Base-by-base conservation (phyloP, 2,888 invertebrate species). In the Ypsolopha scabrella region DNA sequence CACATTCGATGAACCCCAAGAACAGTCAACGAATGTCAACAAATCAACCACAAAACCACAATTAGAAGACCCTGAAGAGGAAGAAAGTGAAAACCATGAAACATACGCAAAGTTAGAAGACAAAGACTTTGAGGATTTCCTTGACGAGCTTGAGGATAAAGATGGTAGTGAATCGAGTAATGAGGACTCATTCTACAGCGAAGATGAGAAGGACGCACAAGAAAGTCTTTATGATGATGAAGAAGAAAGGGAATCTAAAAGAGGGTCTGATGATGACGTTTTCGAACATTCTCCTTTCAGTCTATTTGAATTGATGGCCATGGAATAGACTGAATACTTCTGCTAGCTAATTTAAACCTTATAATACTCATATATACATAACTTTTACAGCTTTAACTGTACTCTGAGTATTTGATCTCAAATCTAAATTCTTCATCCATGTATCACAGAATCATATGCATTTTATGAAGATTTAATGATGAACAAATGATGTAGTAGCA, bases 261-360 rank as follows among this genome's bases (percentile, higher is more conserved):
- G 47, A 37, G 37, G 47, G 7, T 35, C 47, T 11, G 14, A 50
- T 41, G 34, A 41, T 3, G 47, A 47, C 36, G 37, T 47, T 3
- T 43, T 10, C 10, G 46, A 50, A 24, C 60, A 64, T 56, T 33
- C 69, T 60, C 51, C 77, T 73, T 47, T 73, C 67, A 80, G 73
- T 60, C 69, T 85, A 61, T 63, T 85, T 66, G 82, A 82, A 68
- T 61, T 85, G 63, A 77, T 85, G 74, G 73, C 75, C 62, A 81
- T 82, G 79, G 76, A 81, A 67, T 85, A 81, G 77, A 77, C 74
- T 49, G 49, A 41, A 13, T 24, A 45, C 24, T 14, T 14, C 13
- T 13, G 11, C 7, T 8, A 37, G 13, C 13, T 8, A 14, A 47
- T 37, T 37, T 8, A 13, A 47, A 6, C 13, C 36, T 36, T 13